A percentile compares a stretch with the other conserved stretches of the same genome.
Evolutionary conservation across 2,888 invertebrate species (phyloP).

Genomic region (Erannis defoliaria): DNA sequence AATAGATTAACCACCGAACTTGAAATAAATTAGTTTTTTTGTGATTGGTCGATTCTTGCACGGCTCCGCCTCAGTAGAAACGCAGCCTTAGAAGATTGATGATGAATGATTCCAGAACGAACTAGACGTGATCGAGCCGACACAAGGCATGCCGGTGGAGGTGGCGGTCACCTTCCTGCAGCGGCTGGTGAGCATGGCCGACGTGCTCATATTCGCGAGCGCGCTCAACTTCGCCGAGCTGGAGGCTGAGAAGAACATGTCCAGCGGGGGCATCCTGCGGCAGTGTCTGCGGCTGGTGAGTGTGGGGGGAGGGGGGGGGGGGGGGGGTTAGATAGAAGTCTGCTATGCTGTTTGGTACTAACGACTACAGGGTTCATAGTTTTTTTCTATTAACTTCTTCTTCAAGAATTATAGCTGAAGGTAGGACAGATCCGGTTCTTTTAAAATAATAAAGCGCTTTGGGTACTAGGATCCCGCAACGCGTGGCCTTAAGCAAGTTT

Average conservation of each 20-base stretch:
- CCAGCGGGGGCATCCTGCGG: constrained; percentile 98
- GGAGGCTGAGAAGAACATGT: constrained; percentile 99
- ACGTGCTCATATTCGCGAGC: constrained; percentile 99
- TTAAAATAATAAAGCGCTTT: too few species aligned
- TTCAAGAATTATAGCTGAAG: too few species aligned
- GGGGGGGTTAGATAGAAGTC: background rate
- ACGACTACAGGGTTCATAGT: too few species aligned
- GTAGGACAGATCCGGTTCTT: too few species aligned
- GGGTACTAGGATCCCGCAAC: too few species aligned
- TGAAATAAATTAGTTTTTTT: too few species aligned
- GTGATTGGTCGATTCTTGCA: too few species aligned
- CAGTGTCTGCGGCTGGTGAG: constrained; percentile 97
- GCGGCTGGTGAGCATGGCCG: constrained; percentile 98
- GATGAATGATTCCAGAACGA: constrained; percentile 90
- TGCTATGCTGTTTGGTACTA: constrained; percentile 41
- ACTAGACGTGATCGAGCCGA: constrained; percentile 98
- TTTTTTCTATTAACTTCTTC: too few species aligned
- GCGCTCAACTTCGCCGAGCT: constrained; percentile 98
- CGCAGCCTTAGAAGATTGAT: background rate
- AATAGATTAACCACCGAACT: too few species aligned
- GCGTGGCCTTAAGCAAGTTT: too few species aligned
- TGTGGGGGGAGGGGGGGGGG: constrained; percentile 29
- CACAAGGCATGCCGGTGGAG: constrained; percentile 99
- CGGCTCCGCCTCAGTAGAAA: background rate
- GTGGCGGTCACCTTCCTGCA: constrained; percentile 99